Conservation (phyloP, 2,113 vertebrate genomes). For the Sus scrofa region DNA sequence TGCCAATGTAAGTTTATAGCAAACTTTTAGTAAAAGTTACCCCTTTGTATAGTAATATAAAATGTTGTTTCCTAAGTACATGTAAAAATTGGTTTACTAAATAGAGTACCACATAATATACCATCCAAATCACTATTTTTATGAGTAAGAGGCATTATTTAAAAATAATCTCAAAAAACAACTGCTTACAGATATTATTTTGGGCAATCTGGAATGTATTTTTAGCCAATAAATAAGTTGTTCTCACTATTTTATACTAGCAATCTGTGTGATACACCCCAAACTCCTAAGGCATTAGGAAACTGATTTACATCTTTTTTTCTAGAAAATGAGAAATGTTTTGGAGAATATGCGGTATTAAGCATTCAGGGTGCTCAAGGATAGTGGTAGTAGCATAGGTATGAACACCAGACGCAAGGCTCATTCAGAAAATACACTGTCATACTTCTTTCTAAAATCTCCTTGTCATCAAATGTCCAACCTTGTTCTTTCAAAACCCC, state of each 20-base stretch:
- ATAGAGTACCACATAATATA: neutral
- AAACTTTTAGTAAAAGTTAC: neutral
- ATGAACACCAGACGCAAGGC: neutral
- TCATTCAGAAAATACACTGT: neutral
- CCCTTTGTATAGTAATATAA: neutral
- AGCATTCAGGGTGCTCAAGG: neutral
- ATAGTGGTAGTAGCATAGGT: neutral
- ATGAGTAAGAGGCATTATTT: neutral
- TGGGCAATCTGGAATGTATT: neutral
- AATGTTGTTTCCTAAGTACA: neutral
- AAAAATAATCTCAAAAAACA: neutral
- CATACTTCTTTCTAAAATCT: neutral
- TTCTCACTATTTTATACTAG: neutral
- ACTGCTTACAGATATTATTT: neutral
- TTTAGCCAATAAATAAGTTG: neutral
- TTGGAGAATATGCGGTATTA: neutral
- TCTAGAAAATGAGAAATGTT: neutral
- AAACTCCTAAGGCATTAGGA: neutral
- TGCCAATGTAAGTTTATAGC: neutral
- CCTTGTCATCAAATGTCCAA: neutral
- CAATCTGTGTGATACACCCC: no score
- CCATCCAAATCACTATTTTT: neutral
- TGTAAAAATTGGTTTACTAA: neutral
- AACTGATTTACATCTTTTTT: neutral
- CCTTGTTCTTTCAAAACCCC: neutral